Evolutionary conservation across 2,113 vertebrate species (phyloP).

Genomic region (Sturnus vulgaris): DNA sequence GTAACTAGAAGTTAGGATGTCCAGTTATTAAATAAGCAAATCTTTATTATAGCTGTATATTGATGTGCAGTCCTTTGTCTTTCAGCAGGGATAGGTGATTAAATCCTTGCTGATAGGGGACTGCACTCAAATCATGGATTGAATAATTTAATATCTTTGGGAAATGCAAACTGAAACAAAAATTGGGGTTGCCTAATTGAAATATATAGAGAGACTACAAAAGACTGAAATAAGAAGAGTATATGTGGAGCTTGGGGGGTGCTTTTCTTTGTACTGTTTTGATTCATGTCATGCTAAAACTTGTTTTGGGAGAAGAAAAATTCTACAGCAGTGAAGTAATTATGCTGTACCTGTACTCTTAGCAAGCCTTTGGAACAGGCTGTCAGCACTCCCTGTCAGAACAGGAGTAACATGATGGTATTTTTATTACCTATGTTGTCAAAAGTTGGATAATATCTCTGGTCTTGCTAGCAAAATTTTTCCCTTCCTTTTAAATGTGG

Average conservation of each 20-base stretch:
- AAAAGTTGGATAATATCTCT: constrained; percentile 61
- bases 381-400: constrained; percentile 33
- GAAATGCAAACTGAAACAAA: constrained; percentile 67
- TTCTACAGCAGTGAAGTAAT: constrained; percentile 19
- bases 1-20: neutral
- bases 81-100: neutral
- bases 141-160: constrained; percentile 78
- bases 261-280: neutral
- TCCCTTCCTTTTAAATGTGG: neutral
- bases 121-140: constrained; percentile 42
- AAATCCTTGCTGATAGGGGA: constrained; percentile 23
- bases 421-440: constrained; percentile 76
- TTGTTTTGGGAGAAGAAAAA: neutral
- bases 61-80: neutral
- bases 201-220: neutral
- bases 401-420: constrained; percentile 60
- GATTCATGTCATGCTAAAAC: neutral
- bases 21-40: neutral
- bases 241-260: neutral
- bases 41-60: neutral
- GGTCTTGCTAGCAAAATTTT: constrained; percentile 68
- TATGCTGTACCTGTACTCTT: constrained; percentile 55
- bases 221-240: neutral
- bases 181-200: constrained; percentile 3
- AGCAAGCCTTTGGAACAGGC: constrained; percentile 18